Conservation (phyloP, 2,113 vertebrate species). For the Chloropsis hardwickii region DNA sequence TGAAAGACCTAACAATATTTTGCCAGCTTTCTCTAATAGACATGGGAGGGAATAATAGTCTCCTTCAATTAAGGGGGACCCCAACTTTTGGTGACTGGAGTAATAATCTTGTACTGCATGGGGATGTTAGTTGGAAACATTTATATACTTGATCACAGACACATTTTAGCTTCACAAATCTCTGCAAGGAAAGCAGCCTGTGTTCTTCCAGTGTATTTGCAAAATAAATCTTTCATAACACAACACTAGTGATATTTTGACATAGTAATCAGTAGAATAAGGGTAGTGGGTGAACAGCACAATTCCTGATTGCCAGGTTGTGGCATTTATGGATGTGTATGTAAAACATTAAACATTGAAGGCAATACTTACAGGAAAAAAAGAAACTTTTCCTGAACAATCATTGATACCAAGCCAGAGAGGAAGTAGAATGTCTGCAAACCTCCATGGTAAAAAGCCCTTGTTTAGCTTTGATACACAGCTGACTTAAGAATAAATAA, state of each 20-base stretch:
- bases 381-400: background rate
- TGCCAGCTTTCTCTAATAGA: background rate
- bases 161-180: background rate
- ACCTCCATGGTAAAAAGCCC: too few relatives aligned
- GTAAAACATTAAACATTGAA: constrained; percentile 7
- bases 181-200: background rate
- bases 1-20: background rate
- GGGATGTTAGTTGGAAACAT: background rate
- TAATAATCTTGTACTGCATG: background rate
- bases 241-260: background rate
- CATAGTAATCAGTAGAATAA: background rate
- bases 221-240: background rate
- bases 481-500: background rate
- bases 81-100: background rate
- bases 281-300: background rate
- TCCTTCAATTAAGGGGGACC: background rate
- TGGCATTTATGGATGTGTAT: background rate
- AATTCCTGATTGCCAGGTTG: background rate
- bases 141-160: background rate
- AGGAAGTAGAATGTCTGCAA: background rate
- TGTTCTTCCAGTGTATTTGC: background rate
- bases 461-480: background rate
- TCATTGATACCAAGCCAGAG: background rate
- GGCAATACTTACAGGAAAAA: background rate
- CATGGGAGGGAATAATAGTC: background rate